Evolutionary conservation across 2,113 vertebrate genomes (phyloP).

Genomic region (Oreochromis aureus): DNA sequence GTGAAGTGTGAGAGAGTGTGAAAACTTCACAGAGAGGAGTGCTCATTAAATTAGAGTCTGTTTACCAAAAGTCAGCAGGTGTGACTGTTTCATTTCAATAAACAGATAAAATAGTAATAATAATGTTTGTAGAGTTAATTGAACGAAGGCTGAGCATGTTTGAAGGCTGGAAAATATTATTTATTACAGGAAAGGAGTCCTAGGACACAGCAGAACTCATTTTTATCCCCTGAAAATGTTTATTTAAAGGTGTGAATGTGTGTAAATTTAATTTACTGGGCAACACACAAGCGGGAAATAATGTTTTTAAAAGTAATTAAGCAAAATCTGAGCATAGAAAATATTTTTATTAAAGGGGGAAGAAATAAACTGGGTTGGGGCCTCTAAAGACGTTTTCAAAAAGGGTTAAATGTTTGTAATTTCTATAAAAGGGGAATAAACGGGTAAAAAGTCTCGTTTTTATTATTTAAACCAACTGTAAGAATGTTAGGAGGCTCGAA

Average conservation of each 20-base stretch:
- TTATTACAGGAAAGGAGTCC: not conserved
- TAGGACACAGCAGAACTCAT: not conserved
- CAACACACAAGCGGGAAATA: not conserved
- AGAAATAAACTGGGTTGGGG: not conserved
- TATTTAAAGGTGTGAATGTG: not conserved
- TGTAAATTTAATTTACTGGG: not conserved
- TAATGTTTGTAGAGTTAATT: not conserved
- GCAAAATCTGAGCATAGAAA: not conserved
- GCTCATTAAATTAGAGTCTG: conserved; percentile 20
- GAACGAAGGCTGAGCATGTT: not conserved
- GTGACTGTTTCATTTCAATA: not conserved
- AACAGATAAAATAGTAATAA: not conserved
- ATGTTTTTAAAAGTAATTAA: not conserved
- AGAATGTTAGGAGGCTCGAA: not conserved
- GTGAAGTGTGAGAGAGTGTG: conserved; percentile 17
- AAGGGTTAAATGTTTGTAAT: not conserved
- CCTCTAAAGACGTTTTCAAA: not conserved
- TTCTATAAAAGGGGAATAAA: not conserved
- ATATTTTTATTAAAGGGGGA: not conserved
- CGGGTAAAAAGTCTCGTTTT: not conserved
- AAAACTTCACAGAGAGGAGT: not conserved
- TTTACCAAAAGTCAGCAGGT: not conserved
- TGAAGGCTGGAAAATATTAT: not conserved
- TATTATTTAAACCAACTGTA: not conserved
- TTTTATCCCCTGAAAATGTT: not conserved